Evolutionary conservation across 23 tunicate genomes (phyloP).

Genomic region (Aplidium turbinatum): DNA sequence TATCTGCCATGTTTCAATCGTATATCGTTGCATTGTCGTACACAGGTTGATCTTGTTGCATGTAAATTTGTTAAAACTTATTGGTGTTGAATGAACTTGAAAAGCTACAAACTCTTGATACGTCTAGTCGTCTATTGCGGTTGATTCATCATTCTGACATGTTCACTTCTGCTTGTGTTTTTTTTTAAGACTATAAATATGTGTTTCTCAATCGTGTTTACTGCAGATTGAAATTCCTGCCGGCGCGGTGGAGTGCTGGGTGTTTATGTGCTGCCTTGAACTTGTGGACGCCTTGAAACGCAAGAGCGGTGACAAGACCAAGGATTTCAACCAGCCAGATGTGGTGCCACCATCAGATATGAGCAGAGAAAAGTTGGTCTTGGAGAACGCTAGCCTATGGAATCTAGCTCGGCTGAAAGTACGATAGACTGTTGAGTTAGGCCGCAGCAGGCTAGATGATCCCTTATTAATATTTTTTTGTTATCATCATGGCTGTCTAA

Average conservation of each 20-base stretch:
- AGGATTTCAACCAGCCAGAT: not conserved
- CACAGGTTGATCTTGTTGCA: too few relatives aligned
- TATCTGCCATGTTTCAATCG: too few relatives aligned
- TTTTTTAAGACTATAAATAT: not conserved
- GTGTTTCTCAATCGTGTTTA: too few relatives aligned
- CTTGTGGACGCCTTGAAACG: conserved; percentile 54
- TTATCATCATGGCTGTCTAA: too few relatives aligned
- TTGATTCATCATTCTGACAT: not conserved
- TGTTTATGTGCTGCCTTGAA: conserved; percentile 84
- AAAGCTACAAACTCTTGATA: too few relatives aligned
- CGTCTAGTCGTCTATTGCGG: too few relatives aligned
- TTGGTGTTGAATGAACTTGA: too few relatives aligned
- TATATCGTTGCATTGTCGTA: too few relatives aligned
- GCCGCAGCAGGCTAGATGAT: too few relatives aligned
- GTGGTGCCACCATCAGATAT: conserved; percentile 6
- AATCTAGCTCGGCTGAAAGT: conserved; percentile 82
- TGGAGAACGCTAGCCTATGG: conserved; percentile 88
- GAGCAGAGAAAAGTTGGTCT: conserved; percentile 40
- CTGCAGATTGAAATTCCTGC: conserved; percentile 52
- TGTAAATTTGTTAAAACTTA: too few relatives aligned
- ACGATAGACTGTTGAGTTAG: too few relatives aligned
- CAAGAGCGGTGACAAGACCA: not conserved
- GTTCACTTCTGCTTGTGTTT: not conserved
- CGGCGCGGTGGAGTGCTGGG: conserved; percentile 89
- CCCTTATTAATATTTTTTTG: too few relatives aligned